Base-by-base conservation (phyloP, 1,140 invertebrate genomes). In the Agrypnia vestita region DNA sequence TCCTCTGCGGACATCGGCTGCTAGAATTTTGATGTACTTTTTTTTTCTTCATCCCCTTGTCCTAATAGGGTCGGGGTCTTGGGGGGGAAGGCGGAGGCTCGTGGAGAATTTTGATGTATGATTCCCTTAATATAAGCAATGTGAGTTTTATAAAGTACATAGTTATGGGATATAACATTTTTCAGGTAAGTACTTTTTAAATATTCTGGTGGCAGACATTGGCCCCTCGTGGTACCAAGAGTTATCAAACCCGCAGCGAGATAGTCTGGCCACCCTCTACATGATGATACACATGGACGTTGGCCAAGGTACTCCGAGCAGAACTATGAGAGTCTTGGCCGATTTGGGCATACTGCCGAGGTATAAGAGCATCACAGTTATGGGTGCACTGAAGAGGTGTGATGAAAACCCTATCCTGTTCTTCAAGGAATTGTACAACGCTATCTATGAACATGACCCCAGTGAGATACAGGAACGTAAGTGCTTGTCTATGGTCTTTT, bases 161-260 rank as follows among this genome's bases (percentile, higher is more conserved):
- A 35, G 25, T 35, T 35, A 35, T 35, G 25, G 1, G 25, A 35
- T 35, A 35, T 35, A 35, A 43, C 64, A 15, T 15, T 43, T 69
- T 69, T 9, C 49, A 72, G 69, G 17, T 17, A 53, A 72, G 11
- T 72, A 53, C 21, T 13, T 17, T 13, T 6, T 51, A 12, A 21
- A 11, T 10, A 21, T 19, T 19, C 21, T 51, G 47, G 25, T 35
- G 21, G 47, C 46, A 3, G 69, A 19, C 12, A 49, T 76, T 62
- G 74, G 74, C 3, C 74, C 74, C 0, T 10, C 19, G 1, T 76
- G 74, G 74, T 76, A 64, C 43, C 74, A 64, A 21, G 74, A 76
- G 21, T 25, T 76, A 11, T 76, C 74, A 10, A 76, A 76, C 19
- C 74, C 56, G 3, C 74, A 76, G 35, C 44, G 59, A 8, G 21